Percentiles rank a stretch among this genome's conserved stretches.
phyloP scores from a whole-genome alignment of 2,888 invertebrate genomes.

The Oxycera nigricornis region DNA sequence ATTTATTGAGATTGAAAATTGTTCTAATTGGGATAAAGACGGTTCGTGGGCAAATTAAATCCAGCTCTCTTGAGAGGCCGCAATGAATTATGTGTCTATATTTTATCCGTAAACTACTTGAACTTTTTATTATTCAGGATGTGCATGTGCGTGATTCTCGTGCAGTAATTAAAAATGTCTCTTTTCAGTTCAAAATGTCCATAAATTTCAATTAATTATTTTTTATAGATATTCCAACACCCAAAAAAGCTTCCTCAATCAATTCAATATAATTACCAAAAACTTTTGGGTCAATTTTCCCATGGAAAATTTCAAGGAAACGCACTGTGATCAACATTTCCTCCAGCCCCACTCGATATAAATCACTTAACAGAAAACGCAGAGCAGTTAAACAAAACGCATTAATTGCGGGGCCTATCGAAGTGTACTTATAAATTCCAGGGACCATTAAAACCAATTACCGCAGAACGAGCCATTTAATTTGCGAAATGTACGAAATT shows the following conservation, averaged over 20 bases:
- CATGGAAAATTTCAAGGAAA: not conserved
- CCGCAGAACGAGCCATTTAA: constrained; percentile 52
- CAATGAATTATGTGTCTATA: not conserved
- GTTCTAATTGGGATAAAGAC: constrained; percentile 34
- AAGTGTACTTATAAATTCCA: constrained; percentile 42
- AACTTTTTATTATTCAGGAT: no score
- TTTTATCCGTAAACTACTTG: not conserved
- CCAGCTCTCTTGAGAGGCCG: not conserved
- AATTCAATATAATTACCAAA: no score
- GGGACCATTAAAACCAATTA: constrained; percentile 52
- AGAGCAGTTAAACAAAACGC: constrained; percentile 25
- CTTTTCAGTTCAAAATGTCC: no score
- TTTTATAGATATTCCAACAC: no score
- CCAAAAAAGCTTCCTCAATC: no score
- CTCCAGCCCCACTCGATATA: constrained; percentile 11
- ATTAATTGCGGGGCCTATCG: constrained; percentile 26
- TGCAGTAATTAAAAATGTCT: no score
- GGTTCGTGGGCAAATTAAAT: constrained; percentile 7
- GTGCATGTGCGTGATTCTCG: no score
- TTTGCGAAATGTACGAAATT: constrained; percentile 51
- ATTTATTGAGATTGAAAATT: constrained; percentile 37
- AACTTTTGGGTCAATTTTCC: no score
- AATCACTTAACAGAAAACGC: constrained; percentile 14
- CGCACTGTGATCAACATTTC: not conserved
- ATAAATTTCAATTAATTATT: no score